Evolutionary conservation across 2,113 vertebrate species (phyloP), one percentile per base, ranked within the genome.

Genomic region (Scytalopus superciliaris): DNA sequence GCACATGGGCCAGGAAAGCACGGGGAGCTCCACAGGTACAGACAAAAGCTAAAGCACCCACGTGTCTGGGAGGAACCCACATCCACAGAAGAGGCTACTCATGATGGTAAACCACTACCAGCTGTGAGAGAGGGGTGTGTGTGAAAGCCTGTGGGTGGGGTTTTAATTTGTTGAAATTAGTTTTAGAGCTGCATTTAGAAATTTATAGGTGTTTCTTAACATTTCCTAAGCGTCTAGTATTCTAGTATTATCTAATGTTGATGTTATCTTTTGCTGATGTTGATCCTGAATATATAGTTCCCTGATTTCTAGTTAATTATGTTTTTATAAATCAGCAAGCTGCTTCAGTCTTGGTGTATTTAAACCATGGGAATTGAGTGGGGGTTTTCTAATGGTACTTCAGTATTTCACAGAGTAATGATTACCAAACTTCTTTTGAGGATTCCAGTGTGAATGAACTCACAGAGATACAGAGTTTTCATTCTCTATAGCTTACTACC

Each of bases 1-100:
- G 30, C 2, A 3, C 5, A 8, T 27, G 55, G 33, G 23, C 13
- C n/a, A 55, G 33, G 25, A 53, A 17, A 23, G 16, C 0, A 3
- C 8, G 25, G 63, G 55, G 55, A 69, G 23, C 72, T 57, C 56
- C 56, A 12, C 0, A 1, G 28, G 33, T n/a, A n/a, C 24, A 28
- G 14, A 10, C 33, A 42, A 45, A 52, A 59, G 28, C 35, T 45
- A 57, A 64, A 52, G 42, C 49, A 64, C 19, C 13, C 37, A 28
- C 37, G 7, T 14, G 28, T 64, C 57, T 44, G 17, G 18, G 10
- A 49, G 24, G 25, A 88, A 49, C n/a, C 40, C 47, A 55, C 12
- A 40, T 18, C 6, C 42, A 56, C 13, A 30, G 17, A 28, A 76
- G 42, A 37, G 19, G 42, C 42, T 57, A 28, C 3, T 44, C 16